phyloP scores from a whole-genome alignment of 2,797 vertebrate genomes.

The Carapus acus region DNA sequence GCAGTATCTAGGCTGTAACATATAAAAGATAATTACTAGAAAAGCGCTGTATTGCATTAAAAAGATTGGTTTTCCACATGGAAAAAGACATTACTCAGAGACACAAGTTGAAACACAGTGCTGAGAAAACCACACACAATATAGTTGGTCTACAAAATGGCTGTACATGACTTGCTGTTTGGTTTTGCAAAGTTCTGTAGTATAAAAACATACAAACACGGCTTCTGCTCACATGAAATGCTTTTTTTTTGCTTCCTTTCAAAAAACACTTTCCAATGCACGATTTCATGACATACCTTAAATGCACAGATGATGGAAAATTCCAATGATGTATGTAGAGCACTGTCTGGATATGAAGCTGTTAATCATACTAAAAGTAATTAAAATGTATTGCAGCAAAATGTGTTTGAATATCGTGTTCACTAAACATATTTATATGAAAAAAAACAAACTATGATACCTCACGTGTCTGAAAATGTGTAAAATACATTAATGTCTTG shows the following conservation, averaged over 20 bases:
- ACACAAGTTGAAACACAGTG: conserved; percentile 3
- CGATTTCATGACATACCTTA: conserved; percentile 41
- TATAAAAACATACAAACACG: conserved; percentile 57
- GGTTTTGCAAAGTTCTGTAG: conserved; percentile 41
- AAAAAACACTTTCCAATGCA: conserved; percentile 26
- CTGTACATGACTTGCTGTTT: conserved; percentile 38
- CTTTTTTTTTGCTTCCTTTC: conserved; percentile 18
- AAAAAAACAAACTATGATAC: conserved; percentile 23
- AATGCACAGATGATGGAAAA: conserved; percentile 32
- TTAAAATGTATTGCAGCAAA: conserved; percentile 22
- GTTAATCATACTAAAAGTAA: conserved; percentile 20
- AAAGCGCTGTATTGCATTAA: conserved; percentile 30
- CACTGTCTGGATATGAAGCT: conserved; percentile 39
- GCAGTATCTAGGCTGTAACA: conserved; percentile 50
- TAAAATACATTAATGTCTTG: conserved; percentile 76
- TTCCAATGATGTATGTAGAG: conserved; percentile 31
- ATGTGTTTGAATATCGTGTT: conserved; percentile 24
- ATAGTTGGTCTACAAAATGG: conserved; percentile 34
- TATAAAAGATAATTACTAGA: conserved; percentile 45
- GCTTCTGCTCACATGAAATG: conserved; percentile 24
- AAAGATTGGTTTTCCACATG: conserved; percentile 20
- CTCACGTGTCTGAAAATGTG: conserved; percentile 45
- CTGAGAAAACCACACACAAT: conserved; percentile 36
- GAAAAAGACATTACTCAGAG: conserved; percentile 22
- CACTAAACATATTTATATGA: conserved; percentile 14